Conservation (phyloP, 2,797 vertebrate genomes). For the Sternotherus odoratus region DNA sequence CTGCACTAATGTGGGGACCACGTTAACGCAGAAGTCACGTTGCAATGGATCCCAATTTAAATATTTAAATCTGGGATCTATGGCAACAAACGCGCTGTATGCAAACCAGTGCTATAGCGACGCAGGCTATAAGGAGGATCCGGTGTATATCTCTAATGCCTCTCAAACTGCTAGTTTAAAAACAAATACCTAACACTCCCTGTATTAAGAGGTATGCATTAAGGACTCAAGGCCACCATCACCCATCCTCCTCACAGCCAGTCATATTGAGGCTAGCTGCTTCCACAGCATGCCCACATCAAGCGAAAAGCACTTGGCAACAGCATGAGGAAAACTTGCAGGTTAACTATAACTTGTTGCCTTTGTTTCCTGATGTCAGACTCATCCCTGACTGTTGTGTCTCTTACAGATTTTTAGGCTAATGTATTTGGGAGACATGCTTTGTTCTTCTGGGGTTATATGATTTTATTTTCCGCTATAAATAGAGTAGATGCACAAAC, state of each 20-base stretch:
- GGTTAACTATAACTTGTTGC: rapidly evolving
- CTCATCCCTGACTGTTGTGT: background rate
- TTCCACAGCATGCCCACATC: constrained; percentile 13
- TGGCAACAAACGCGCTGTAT: too few relatives aligned
- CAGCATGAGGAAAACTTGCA: background rate
- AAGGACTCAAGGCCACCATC: background rate
- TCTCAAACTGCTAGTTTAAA: constrained; percentile 35
- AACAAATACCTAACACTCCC: background rate
- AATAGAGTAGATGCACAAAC: background rate
- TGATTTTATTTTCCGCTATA: background rate
- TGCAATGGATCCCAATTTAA: too few relatives aligned
- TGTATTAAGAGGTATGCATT: background rate
- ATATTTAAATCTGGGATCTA: too few relatives aligned
- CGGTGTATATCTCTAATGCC: background rate
- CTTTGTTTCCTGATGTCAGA: rapidly evolving
- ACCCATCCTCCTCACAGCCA: background rate
- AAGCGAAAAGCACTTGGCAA: background rate
- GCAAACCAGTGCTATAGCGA: too few relatives aligned
- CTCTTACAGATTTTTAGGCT: background rate
- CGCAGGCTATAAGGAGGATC: too few relatives aligned
- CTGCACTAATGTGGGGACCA: too few relatives aligned
- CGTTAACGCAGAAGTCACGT: too few relatives aligned
- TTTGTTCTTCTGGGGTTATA: background rate
- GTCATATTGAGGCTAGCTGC: constrained; percentile 33
- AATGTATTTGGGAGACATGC: background rate